A percentile compares a stretch with the other conserved stretches of the same genome.
These are phyloP conservation scores for Helarctos malayanus DNA, from an alignment of 2,797 vertebrate genomes.

Conservation along the genomic window DNA sequence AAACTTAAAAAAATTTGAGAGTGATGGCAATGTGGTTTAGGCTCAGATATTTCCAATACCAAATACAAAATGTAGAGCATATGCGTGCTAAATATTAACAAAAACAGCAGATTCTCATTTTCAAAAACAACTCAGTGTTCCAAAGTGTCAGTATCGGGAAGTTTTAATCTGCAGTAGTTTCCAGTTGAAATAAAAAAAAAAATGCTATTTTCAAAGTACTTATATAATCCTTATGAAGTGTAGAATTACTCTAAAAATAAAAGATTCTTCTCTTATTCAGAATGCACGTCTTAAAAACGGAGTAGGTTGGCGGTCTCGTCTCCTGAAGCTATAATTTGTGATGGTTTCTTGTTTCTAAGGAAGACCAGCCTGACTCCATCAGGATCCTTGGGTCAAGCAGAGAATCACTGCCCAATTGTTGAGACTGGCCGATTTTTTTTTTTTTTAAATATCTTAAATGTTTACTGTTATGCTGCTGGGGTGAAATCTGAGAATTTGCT, in stretches of 20 bases:
- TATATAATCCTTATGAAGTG: conserved; percentile 45
- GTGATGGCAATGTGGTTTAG: background rate
- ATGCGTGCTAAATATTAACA: conserved; percentile 19
- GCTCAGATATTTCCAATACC: background rate
- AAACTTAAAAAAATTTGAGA: background rate
- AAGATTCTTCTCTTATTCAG: conserved; percentile 44
- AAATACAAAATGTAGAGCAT: background rate
- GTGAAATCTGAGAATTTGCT: conserved; percentile 41
- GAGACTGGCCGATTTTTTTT: background rate
- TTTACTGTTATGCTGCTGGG: conserved; percentile 15
- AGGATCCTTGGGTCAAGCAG: background rate
- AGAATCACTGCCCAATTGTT: conserved; percentile 40
- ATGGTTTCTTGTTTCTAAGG: background rate
- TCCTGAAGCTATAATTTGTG: background rate
- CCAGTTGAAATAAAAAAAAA: background rate
- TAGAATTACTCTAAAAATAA: conserved; percentile 45
- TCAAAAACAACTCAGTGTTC: conserved; percentile 16
- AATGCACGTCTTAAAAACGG: background rate
- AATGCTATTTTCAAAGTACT: conserved; percentile 55
- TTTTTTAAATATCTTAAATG: background rate
- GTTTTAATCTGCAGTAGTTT: conserved; percentile 26
- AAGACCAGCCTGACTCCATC: background rate
- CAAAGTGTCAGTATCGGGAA: background rate
- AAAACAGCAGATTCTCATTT: background rate
- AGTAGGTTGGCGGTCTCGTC: background rate